Evolutionary conservation across 2,113 vertebrate genomes (phyloP).

Genomic region (Pelodiscus sinensis): DNA sequence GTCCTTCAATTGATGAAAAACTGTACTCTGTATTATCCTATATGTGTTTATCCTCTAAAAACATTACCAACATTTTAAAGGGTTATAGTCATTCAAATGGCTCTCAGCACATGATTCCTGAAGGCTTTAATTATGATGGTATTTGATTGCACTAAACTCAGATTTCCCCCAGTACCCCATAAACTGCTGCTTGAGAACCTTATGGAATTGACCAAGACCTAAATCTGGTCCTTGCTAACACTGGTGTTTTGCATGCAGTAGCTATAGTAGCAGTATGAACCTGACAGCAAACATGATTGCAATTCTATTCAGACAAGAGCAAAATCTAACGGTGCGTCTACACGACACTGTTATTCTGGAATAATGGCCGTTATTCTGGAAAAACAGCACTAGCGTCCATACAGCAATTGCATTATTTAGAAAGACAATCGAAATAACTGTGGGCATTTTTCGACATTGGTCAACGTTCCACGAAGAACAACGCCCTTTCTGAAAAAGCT

Average conservation of each 20-base stretch:
- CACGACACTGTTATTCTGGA: too few species aligned
- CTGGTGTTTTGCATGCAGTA: neutral
- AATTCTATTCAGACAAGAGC: neutral
- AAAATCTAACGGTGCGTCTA: neutral
- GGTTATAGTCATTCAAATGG: constrained; percentile 20
- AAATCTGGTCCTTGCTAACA: neutral
- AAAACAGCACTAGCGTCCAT: too few species aligned
- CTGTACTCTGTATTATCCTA: neutral
- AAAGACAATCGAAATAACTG: too few species aligned
- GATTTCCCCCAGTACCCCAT: neutral
- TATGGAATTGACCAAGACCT: neutral
- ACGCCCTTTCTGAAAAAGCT: too few species aligned
- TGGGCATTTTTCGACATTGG: too few species aligned
- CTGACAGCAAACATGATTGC: neutral
- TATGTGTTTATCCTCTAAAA: constrained; percentile 54
- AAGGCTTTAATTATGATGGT: neutral
- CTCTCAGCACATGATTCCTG: neutral
- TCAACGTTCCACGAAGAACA: too few species aligned
- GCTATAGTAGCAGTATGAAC: neutral
- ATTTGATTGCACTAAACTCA: neutral
- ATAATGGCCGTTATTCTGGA: too few species aligned
- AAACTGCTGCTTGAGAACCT: neutral
- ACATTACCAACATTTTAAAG: constrained; percentile 30
- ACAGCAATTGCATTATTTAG: too few species aligned
- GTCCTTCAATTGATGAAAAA: constrained; percentile 49